Evolutionary conservation across 1,140 invertebrate species (phyloP), one percentile per base, ranked within the genome.

Genomic region (Glossosoma conforme): DNA sequence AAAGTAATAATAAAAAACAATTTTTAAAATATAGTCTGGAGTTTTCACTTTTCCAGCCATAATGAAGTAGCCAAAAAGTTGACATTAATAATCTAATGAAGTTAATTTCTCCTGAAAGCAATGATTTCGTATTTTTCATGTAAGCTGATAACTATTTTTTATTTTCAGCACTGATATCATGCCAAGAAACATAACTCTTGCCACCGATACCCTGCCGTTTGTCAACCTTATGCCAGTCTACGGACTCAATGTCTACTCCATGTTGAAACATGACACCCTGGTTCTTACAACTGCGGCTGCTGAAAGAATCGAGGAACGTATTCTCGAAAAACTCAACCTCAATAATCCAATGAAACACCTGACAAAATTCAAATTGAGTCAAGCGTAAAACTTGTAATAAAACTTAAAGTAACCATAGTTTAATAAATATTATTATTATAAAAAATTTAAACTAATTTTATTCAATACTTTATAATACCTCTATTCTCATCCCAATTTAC

Each of bases 141-240:
- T n/a, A n/a, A n/a, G n/a, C n/a, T n/a, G n/a, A n/a, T n/a, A n/a
- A n/a, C n/a, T n/a, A 37, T 17, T 41, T 63, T 61, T 61, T 62
- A 61, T 57, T 83, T 85, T 60, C 69, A 91, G 88, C 45, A 77
- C 79, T 25, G 92, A 97, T 66, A 76, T 86, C 37, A 91, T 94
- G 77, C 89, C 93, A 11, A 73, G 78, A 54, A 96, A 96, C 64
- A 90, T 97, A 54, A 80, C 87, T 36, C 61, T 83, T 17, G 93
- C 94, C 2, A 83, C 84, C 13, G 82, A 90, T 59, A 45, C 65
- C 4, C 75, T 96, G 19, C 80, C 79, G 45, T 85, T 92, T 63
- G 81, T 95, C 3, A 98, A 94, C 72, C 69, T 97, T n/a, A 95
- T 98, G 90, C 95, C 96, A 20, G 83, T 86, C 30, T 98, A 96